These are phyloP conservation scores for Erebia ligea DNA, from an alignment of 2,888 invertebrate species.

Conservation along the genomic window DNA sequence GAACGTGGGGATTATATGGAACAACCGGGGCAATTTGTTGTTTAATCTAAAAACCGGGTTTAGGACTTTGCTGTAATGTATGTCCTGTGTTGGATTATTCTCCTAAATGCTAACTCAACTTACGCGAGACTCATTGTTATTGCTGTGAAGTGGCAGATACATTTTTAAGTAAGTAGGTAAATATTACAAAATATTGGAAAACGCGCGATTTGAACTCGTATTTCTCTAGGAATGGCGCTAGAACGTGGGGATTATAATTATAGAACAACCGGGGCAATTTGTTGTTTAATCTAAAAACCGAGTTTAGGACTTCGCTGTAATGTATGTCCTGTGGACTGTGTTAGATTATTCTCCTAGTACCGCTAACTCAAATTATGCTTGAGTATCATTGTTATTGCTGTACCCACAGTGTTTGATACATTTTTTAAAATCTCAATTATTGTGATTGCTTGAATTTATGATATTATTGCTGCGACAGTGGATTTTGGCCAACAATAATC, in stretches of 20 bases:
- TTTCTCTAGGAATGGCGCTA: neutral
- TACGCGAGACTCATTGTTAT: conserved; percentile 22
- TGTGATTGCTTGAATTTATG: no score
- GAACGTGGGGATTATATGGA: conserved; percentile 37
- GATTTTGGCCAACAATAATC: no score
- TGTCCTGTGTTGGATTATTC: conserved; percentile 34
- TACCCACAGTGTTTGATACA: neutral
- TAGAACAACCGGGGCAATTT: conserved; percentile 40
- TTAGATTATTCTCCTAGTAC: conserved; percentile 26
- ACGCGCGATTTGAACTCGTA: no score
- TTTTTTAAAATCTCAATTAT: no score
- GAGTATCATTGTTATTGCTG: conserved; percentile 20
- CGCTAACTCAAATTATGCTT: conserved; percentile 24
- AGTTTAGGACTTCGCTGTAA: conserved; percentile 38
- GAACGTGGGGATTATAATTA: conserved; percentile 36
- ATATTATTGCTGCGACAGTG: no score
- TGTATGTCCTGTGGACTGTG: conserved; percentile 29
- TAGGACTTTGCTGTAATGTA: conserved; percentile 38
- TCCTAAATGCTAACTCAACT: conserved; percentile 24
- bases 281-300: conserved; percentile 43
- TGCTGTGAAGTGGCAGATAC: conserved; percentile 22
- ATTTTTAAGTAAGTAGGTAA: neutral
- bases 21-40: conserved; percentile 42
- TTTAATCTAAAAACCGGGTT: conserved; percentile 42
- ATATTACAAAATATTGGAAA: no score